These are phyloP conservation scores for Caenorhabditis sp. DNA, from an alignment of 2,888 invertebrate species.

Conservation along the genomic window DNA sequence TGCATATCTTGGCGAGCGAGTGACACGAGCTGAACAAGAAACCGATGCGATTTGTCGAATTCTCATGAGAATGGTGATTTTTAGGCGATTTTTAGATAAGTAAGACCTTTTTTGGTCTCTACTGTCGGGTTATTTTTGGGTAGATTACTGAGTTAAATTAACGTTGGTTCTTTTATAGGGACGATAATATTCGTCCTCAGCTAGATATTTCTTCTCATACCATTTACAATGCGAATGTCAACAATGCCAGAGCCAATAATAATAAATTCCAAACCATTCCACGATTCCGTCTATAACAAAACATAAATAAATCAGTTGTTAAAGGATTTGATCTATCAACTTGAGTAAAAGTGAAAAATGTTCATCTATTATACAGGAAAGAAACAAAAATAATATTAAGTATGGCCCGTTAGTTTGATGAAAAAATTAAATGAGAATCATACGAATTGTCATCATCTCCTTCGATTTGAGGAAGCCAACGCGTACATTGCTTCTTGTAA, in stretches of 20 bases:
- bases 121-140: no score
- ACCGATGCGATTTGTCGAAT: slow-evolving; percentile 34
- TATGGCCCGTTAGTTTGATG: background rate
- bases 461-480: slow-evolving; percentile 14
- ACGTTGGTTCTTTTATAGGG: background rate
- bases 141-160: no score
- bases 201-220: background rate
- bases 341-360: background rate
- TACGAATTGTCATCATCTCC: background rate
- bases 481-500: slow-evolving; percentile 28
- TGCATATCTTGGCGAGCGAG: slow-evolving; percentile 29
- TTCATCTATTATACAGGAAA: slow-evolving; percentile 8
- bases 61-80: slow-evolving; percentile 35
- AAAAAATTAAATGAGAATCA: background rate
- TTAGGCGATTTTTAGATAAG: background rate
- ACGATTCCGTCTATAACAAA: background rate
- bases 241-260: background rate
- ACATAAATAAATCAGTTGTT: slow-evolving; percentile 5
- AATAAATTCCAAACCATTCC: background rate
- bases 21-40: slow-evolving; percentile 35
- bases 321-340: no score
- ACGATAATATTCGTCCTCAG: background rate
- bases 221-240: background rate
- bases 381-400: background rate
- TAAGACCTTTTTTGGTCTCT: no score